These are phyloP conservation scores for Pentamera pediparva DNA, from an alignment of 53 echinoderm and acorn worm genomes.

Conservation along the genomic window DNA sequence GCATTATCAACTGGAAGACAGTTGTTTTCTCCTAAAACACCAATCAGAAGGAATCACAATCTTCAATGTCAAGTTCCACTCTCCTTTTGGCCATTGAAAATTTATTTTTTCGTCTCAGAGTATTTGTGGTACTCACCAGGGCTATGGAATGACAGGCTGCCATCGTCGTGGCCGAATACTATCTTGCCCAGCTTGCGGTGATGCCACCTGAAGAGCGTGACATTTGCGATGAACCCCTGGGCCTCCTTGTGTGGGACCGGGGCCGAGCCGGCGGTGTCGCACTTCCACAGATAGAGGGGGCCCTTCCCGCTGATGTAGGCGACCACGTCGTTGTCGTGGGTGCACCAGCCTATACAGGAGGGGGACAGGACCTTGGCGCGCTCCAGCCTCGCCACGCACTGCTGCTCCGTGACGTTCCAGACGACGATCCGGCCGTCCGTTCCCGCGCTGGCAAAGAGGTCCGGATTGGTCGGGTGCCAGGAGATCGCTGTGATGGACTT, in stretches of 20 bases:
- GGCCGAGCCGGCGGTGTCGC: constrained; percentile 6
- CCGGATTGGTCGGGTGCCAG: constrained; percentile 78
- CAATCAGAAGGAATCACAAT: too few relatives aligned
- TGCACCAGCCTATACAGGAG: constrained; percentile 69
- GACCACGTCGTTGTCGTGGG: constrained; percentile 52
- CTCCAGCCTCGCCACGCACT: constrained; percentile 50
- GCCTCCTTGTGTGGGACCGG: constrained; percentile 70
- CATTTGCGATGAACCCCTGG: constrained; percentile 68
- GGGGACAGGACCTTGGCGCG: constrained; percentile 55
- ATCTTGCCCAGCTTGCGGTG: constrained; percentile 67
- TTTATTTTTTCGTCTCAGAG: too few relatives aligned
- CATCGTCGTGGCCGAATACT: constrained; percentile 85
- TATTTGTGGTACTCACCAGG: constrained; percentile 41
- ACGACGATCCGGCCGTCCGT: constrained; percentile 68
- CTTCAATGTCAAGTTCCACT: too few relatives aligned
- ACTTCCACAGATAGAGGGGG: constrained; percentile 70
- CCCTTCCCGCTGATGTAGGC: constrained; percentile 64
- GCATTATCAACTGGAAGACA: too few relatives aligned
- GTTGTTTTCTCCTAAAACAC: too few relatives aligned
- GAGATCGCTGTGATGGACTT: constrained; percentile 85
- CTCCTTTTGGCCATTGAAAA: too few relatives aligned
- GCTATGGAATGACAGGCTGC: constrained; percentile 67
- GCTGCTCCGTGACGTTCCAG: constrained; percentile 80
- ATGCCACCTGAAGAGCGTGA: constrained; percentile 81
- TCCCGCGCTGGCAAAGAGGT: constrained; percentile 81